Evolutionary conservation across 2,113 vertebrate genomes (phyloP), one percentile per base, ranked within the genome.

Genomic region (Plotosus lineatus): DNA sequence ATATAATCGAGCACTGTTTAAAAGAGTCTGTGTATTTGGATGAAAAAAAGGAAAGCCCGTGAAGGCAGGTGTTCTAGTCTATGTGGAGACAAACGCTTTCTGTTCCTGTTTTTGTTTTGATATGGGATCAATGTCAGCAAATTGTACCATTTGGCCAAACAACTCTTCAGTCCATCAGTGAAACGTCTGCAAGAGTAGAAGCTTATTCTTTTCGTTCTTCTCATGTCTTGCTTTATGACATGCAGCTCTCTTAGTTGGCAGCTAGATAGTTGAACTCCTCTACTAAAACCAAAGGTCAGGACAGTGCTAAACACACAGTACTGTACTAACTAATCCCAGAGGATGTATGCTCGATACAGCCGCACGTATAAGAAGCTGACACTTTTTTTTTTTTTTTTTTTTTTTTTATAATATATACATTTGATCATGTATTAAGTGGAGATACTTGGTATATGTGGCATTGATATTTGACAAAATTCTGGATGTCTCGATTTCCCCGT

Each of bases 261-360:
- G 89, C 86, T 86, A 86, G 69, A 31, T 21, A 72, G n/a, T 53
- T 46, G 66, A 46, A 48, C 73, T 77, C 23, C 38, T 44, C 21
- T 80, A 81, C 65, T 82, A 82, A 86, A 92, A 91, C 90, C 91
- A 92, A 92, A 93, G 90, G 88, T 90, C 85, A 85, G 85, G 83
- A 83, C 81, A 72, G 76, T 51, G 55, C 77, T 74, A 74, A 65
- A 61, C 53, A 58, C n/a, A n/a, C n/a, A n/a, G n/a, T n/a, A n/a
- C 51, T 68, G 48, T 74, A 83, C 78, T 55, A 73, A 76, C 36
- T 56, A 68, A 46, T 51, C 40, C 63, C 69, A 72, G 55, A 53
- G 38, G 23, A 58, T 69, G 17, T 73, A 40, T 42, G 28, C 55
- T 15, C 31, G 74, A 23, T 26, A 74, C 40, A 40, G 15, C 26